Conservation (phyloP, 2,113 vertebrate genomes). For the Leucopsar rothschildi region DNA sequence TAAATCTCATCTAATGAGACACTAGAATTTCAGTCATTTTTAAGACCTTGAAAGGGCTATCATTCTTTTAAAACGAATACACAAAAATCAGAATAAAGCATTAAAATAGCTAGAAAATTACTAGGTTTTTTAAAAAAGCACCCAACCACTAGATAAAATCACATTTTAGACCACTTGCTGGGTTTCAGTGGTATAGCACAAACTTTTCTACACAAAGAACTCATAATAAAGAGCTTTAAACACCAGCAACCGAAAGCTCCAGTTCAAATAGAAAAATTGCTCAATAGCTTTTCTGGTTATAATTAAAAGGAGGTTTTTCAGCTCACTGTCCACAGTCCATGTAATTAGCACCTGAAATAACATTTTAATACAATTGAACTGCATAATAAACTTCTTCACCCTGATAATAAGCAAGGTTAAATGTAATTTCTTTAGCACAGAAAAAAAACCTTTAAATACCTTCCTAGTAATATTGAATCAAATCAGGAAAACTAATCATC, state of each 20-base stretch:
- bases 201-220: background rate
- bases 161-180: background rate
- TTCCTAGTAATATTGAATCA: background rate
- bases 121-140: background rate
- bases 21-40: background rate
- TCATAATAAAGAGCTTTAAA: background rate
- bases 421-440: background rate
- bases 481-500: background rate
- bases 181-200: background rate
- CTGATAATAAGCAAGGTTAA: background rate
- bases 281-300: background rate
- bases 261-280: background rate
- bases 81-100: background rate
- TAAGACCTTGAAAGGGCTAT: background rate
- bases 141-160: background rate
- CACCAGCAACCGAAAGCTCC: background rate
- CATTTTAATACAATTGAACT: background rate
- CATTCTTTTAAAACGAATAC: background rate
- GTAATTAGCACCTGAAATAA: slow-evolving; percentile 5
- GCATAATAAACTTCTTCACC: background rate
- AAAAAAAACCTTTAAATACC: background rate
- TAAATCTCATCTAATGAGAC: background rate
- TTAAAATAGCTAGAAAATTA: background rate
- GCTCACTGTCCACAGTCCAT: background rate
- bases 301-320: slow-evolving; percentile 18